Evolutionary conservation across 2,797 vertebrate species (phyloP).

Genomic region (Hippopotamyrus pictus): DNA sequence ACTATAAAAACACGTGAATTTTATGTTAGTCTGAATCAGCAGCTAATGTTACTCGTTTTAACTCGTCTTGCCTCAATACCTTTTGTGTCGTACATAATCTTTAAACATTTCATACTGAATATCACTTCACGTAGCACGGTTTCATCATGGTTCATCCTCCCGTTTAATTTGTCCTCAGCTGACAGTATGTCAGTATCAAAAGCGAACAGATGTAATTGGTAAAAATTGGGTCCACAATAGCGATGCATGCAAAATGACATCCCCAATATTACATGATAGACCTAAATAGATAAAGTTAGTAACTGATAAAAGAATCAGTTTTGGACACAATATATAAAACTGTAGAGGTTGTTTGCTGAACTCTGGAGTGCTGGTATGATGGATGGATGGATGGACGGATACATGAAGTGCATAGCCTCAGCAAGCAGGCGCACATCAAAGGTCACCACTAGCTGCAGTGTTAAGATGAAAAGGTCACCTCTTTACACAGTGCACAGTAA

Average conservation of each 20-base stretch:
- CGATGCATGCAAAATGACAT: background rate
- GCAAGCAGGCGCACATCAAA: background rate
- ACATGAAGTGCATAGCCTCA: background rate
- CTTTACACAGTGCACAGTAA: background rate
- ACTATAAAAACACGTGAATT: background rate
- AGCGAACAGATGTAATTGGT: background rate
- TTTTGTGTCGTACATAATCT: background rate
- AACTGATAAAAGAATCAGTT: background rate
- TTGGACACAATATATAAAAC: background rate
- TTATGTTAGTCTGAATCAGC: background rate
- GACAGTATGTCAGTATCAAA: background rate
- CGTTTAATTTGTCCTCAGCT: background rate
- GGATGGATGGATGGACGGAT: background rate
- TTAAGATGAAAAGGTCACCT: background rate
- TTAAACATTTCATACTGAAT: background rate
- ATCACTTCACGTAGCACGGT: background rate
- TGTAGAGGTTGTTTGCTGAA: background rate
- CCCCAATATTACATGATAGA: background rate
- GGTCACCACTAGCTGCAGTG: background rate
- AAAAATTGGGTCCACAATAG: background rate
- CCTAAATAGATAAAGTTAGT: background rate
- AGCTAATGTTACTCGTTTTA: background rate
- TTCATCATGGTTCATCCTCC: background rate
- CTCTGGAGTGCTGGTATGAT: background rate
- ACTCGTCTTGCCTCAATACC: background rate